phyloP scores from a whole-genome alignment of 1,140 invertebrate genomes.

The Anastrepha obliqua region DNA sequence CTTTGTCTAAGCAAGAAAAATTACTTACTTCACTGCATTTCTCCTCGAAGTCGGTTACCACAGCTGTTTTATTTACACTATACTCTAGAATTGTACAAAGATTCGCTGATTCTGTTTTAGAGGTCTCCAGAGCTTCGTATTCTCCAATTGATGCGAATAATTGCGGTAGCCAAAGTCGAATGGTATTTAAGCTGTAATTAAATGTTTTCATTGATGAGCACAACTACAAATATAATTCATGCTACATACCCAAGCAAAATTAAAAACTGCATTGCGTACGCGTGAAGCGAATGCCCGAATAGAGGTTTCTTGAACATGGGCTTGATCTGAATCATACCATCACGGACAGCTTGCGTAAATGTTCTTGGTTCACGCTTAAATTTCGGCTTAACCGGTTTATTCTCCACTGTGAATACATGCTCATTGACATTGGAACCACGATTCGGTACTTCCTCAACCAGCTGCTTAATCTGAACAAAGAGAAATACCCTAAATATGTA shows the following conservation, averaged over 20 bases:
- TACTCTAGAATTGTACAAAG: constrained; percentile 71
- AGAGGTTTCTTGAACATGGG: constrained; percentile 70
- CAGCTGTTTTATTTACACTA: constrained; percentile 67
- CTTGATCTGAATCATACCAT: constrained; percentile 68
- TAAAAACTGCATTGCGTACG: constrained; percentile 70
- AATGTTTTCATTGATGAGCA: background rate
- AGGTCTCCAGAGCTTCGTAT: constrained; percentile 59
- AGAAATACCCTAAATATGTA: background rate
- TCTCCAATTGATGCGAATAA: constrained; percentile 71
- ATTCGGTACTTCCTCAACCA: constrained; percentile 66
- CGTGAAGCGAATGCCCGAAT: constrained; percentile 64
- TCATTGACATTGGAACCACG: constrained; percentile 62
- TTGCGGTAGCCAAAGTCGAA: constrained; percentile 71
- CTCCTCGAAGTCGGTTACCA: constrained; percentile 59
- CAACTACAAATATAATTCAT: background rate
- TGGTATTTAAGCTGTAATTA: constrained; percentile 65
- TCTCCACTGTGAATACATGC: constrained; percentile 66
- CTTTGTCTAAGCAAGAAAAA: too few species aligned
- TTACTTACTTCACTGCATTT: constrained; percentile 53
- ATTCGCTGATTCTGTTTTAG: constrained; percentile 60
- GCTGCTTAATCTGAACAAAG: constrained; percentile 62
- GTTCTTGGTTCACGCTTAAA: constrained; percentile 59
- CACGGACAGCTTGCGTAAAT: constrained; percentile 61
- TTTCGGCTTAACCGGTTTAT: constrained; percentile 56
- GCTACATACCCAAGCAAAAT: constrained; percentile 65